phyloP scores from a whole-genome alignment of 2,113 vertebrate species.

The Solea solea region DNA sequence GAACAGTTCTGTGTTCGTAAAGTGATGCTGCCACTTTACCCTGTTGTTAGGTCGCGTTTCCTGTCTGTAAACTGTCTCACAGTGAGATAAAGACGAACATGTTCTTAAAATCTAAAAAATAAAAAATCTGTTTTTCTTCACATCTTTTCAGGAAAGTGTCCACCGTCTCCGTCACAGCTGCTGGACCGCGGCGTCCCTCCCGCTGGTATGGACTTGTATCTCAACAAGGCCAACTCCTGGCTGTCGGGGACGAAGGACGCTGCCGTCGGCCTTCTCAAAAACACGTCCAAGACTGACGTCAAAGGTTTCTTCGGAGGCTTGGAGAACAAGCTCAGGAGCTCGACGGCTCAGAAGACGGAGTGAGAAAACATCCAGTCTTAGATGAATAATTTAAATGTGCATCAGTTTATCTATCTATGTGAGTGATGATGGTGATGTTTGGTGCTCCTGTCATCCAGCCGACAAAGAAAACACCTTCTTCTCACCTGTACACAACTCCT shows the following conservation, averaged over 20 bases:
- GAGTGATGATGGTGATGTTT: too few species aligned
- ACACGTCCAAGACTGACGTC: slow-evolving; percentile 86
- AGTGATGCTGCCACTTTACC: too few species aligned
- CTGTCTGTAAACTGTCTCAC: too few species aligned
- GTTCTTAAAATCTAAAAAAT: too few species aligned
- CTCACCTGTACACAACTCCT: too few species aligned
- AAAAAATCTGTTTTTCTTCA: too few species aligned
- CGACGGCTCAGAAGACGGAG: slow-evolving; percentile 81
- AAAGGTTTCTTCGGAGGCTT: slow-evolving; percentile 94
- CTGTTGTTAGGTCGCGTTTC: too few species aligned
- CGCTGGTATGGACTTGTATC: slow-evolving; percentile 86
- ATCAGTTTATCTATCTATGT: too few species aligned
- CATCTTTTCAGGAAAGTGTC: slow-evolving; percentile 82
- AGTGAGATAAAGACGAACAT: too few species aligned
- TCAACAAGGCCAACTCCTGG: slow-evolving; percentile 93
- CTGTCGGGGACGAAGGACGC: slow-evolving; percentile 92
- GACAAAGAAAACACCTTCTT: too few species aligned
- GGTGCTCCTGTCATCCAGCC: too few species aligned
- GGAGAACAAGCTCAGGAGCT: slow-evolving; percentile 91
- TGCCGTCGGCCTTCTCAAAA: slow-evolving; percentile 90
- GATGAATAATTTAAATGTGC: neutral
- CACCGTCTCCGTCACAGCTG: slow-evolving; percentile 83
- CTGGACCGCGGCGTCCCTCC: slow-evolving; percentile 78
- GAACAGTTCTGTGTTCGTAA: too few species aligned
- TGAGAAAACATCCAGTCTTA: slow-evolving; percentile 69